Conservation (phyloP, 1,140 invertebrate species). For the Trinorchestia longiramus region DNA sequence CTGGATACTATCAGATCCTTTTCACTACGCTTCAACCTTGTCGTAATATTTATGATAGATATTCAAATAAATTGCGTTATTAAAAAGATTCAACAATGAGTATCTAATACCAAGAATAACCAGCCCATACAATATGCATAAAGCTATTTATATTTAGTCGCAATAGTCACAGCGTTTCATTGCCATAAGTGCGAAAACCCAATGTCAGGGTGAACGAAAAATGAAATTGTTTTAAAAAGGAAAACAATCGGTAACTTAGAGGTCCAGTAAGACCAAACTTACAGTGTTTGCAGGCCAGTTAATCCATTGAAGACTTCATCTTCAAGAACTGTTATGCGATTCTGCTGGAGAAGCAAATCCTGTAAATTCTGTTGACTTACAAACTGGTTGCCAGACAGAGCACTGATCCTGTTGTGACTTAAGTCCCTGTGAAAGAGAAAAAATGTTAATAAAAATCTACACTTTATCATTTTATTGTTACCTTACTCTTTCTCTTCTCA, state of each 20-base stretch:
- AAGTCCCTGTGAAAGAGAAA: slow-evolving; percentile 78
- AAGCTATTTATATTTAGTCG: too few species aligned
- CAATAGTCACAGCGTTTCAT: too few species aligned
- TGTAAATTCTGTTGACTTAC: slow-evolving; percentile 79
- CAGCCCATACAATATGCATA: too few species aligned
- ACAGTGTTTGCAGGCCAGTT: slow-evolving; percentile 85
- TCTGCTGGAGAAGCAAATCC: slow-evolving; percentile 86
- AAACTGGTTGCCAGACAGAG: slow-evolving; percentile 80
- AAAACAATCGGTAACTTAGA: neutral
- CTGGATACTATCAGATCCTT: too few species aligned
- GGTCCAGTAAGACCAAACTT: slow-evolving; percentile 72
- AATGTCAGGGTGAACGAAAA: neutral
- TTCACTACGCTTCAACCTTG: too few species aligned
- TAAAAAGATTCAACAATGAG: too few species aligned
- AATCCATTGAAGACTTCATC: slow-evolving; percentile 85
- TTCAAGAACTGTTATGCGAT: slow-evolving; percentile 81
- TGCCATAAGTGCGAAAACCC: too few species aligned
- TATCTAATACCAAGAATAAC: too few species aligned
- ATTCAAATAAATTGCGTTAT: too few species aligned
- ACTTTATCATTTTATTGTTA: neutral
- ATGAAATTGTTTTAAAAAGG: neutral
- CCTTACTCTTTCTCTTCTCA: neutral
- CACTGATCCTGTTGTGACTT: slow-evolving; percentile 83
- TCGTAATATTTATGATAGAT: too few species aligned
- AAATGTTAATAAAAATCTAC: neutral